These are phyloP conservation scores for Acleris literana DNA, from an alignment of 2,888 invertebrate genomes.

Conservation along the genomic window DNA sequence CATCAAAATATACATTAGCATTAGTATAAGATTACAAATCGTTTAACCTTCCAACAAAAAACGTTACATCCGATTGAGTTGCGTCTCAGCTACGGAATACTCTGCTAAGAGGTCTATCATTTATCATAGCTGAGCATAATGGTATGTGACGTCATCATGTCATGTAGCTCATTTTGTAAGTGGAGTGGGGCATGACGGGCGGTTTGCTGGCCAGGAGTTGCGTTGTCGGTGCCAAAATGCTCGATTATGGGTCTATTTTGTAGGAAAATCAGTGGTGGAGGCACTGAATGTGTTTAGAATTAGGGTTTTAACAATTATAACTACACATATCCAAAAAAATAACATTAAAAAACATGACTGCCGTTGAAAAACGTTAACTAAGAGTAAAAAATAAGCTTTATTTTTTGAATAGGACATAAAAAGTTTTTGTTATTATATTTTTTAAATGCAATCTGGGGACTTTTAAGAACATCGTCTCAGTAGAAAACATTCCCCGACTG, in stretches of 20 bases:
- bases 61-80: slow-evolving; percentile 31
- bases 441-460: too few species aligned
- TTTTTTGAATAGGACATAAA: too few species aligned
- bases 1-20: neutral
- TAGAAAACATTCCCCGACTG: too few species aligned
- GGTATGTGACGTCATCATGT: slow-evolving; percentile 51
- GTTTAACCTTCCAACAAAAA: slow-evolving; percentile 8
- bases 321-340: too few species aligned
- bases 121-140: slow-evolving; percentile 48
- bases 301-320: neutral
- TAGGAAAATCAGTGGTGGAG: neutral
- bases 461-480: too few species aligned
- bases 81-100: slow-evolving; percentile 23
- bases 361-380: too few species aligned
- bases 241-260: neutral
- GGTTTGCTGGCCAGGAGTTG: slow-evolving; percentile 35
- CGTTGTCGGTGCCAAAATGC: neutral
- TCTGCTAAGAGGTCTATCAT: slow-evolving; percentile 41
- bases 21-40: neutral
- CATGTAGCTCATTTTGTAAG: slow-evolving; percentile 54
- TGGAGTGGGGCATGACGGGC: slow-evolving; percentile 40
- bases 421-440: too few species aligned
- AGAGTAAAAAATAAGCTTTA: too few species aligned
- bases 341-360: too few species aligned
- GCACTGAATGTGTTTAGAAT: neutral